These are phyloP conservation scores for Gadopsis marmoratus DNA, from an alignment of 2,797 vertebrate genomes.

Conservation along the genomic window DNA sequence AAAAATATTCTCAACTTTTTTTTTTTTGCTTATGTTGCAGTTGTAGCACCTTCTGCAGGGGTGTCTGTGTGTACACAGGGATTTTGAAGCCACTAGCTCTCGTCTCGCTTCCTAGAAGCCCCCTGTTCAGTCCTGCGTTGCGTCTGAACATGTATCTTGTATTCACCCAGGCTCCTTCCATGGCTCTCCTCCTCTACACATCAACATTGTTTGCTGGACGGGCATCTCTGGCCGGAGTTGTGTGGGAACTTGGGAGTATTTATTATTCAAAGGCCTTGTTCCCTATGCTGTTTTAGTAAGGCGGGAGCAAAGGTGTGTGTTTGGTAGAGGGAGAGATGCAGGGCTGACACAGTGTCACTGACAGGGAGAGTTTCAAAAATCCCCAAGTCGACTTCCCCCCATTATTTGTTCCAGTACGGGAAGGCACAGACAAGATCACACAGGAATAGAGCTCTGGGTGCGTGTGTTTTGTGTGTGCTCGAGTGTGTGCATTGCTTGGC, in stretches of 20 bases:
- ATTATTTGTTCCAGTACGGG: slow-evolving; percentile 82
- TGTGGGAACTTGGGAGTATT: slow-evolving; percentile 85
- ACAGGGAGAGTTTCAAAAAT: slow-evolving; percentile 80
- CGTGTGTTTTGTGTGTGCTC: slow-evolving; percentile 20
- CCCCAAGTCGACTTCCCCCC: slow-evolving; percentile 71
- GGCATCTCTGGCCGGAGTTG: slow-evolving; percentile 81
- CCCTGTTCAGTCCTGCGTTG: slow-evolving; percentile 61
- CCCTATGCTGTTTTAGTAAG: slow-evolving; percentile 86
- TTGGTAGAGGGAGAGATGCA: slow-evolving; percentile 78
- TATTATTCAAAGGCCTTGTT: slow-evolving; percentile 90
- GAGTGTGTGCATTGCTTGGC: slow-evolving; percentile 39
- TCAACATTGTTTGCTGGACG: slow-evolving; percentile 88
- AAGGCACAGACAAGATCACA: slow-evolving; percentile 77
- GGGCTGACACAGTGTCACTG: slow-evolving; percentile 83
- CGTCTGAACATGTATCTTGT: slow-evolving; percentile 80
- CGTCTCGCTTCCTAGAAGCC: slow-evolving; percentile 52
- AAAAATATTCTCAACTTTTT: slow-evolving; percentile 52
- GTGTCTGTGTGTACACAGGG: slow-evolving; percentile 76
- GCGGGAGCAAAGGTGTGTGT: slow-evolving; percentile 83
- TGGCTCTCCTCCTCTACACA: slow-evolving; percentile 77
- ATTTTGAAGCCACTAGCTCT: slow-evolving; percentile 71
- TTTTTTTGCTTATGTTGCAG: slow-evolving; percentile 72
- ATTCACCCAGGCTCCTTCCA: slow-evolving; percentile 79
- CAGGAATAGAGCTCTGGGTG: slow-evolving; percentile 39
- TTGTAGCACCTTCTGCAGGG: slow-evolving; percentile 61